These are phyloP conservation scores for Hylomyscus alleni DNA, from an alignment of 2,797 vertebrate genomes.

Conservation along the genomic window DNA sequence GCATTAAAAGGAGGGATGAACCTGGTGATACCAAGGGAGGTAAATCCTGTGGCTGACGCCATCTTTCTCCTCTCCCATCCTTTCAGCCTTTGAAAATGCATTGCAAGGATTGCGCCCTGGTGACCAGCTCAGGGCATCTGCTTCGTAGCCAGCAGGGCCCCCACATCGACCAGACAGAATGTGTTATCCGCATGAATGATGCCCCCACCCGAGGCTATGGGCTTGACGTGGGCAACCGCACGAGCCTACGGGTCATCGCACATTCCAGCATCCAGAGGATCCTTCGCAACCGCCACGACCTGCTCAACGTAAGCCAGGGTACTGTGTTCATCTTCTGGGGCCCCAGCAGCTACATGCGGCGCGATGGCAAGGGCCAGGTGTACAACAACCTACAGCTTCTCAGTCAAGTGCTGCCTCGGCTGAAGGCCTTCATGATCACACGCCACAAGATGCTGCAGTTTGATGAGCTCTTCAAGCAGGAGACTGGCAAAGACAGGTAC, in stretches of 20 bases:
- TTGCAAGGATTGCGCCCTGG: conserved; percentile 95
- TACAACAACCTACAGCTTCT: conserved; percentile 98
- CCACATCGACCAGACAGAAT: conserved; percentile 95
- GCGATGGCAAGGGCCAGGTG: conserved; percentile 96
- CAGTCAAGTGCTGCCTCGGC: conserved; percentile 96
- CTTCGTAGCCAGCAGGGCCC: conserved; percentile 92
- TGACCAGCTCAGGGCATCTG: conserved; percentile 98
- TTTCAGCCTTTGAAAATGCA: conserved; percentile 96
- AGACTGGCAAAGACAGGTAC: conserved; percentile 99
- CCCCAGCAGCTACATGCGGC: conserved; percentile 97
- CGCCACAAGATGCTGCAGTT: conserved; percentile 99
- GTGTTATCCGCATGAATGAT: conserved; percentile 99
- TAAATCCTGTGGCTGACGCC: background rate
- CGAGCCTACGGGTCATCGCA: conserved; percentile 96
- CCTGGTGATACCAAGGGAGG: too few species aligned
- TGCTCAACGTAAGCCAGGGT: conserved; percentile 96
- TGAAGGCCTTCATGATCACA: conserved; percentile 96
- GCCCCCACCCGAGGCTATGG: conserved; percentile 93
- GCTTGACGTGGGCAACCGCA: conserved; percentile 94
- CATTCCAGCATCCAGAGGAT: conserved; percentile 99
- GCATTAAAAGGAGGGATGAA: background rate
- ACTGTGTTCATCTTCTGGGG: conserved; percentile 99
- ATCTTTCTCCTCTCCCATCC: conserved; percentile 34
- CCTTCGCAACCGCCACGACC: conserved; percentile 94
- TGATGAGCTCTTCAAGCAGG: conserved; percentile 97